Percentiles rank a stretch among this genome's conserved stretches.
Conservation (phyloP, 2,113 vertebrate species). For the Tautogolabrus adspersus region DNA sequence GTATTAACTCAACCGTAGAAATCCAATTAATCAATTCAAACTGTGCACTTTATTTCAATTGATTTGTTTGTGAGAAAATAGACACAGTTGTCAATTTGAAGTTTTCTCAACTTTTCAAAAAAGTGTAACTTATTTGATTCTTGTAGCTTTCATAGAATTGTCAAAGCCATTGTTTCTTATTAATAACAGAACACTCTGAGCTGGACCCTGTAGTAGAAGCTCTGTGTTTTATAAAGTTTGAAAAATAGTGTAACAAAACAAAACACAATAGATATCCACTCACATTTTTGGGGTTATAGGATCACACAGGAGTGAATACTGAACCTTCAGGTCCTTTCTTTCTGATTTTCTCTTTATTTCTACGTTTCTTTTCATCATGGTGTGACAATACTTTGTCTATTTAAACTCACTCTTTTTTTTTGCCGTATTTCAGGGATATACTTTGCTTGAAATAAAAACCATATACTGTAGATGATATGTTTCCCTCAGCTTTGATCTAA, state of each 20-base stretch:
- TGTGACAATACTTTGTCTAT: not conserved
- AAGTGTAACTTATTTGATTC: not conserved
- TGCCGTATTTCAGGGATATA: not conserved
- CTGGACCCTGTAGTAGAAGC: not conserved
- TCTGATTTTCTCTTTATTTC: not conserved
- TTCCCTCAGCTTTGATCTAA: constrained; percentile 14
- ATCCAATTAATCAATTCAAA: constrained; percentile 6
- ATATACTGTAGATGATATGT: not conserved
- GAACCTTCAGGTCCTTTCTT: constrained; percentile 7
- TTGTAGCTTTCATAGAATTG: constrained; percentile 4
- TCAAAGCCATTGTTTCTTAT: not conserved
- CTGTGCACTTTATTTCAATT: not conserved
- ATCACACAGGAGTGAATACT: constrained; percentile 20
- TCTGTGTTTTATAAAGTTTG: constrained; percentile 40
- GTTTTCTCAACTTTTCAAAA: constrained; percentile 24
- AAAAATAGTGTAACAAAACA: not conserved
- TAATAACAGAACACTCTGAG: not conserved
- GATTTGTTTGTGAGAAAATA: not conserved
- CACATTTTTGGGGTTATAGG: not conserved
- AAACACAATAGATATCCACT: not conserved
- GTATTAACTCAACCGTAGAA: not conserved
- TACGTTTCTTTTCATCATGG: constrained; percentile 1
- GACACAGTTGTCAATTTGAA: not conserved
- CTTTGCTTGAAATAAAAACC: constrained; percentile 25
- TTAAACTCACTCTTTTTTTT: not conserved